Base-by-base conservation (phyloP, 2,797 vertebrate genomes). In the Phaenicophaeus curvirostris region DNA sequence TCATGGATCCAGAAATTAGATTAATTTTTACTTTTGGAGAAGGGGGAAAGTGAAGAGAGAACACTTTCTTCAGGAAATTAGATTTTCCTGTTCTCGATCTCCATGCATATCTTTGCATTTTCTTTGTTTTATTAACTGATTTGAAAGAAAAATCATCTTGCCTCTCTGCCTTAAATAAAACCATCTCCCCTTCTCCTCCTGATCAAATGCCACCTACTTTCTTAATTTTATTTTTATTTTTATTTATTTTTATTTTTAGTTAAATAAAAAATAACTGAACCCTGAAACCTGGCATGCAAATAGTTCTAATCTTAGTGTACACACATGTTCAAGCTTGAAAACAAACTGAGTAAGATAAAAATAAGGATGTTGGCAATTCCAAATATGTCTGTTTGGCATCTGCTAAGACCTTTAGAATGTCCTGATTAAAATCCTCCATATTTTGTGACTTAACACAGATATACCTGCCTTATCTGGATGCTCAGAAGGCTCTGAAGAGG, bases 261-360 rank as follows among this genome's bases (percentile, higher is more conserved):
- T 88, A 90, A 92, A 39, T 80, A 79, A 92, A 85, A 95, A 97
- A 96, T 94, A 97, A 87, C 94, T 71, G 67, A 94, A 82, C 89
- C 88, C 82, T 84, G 77, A 94, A 95, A 92, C 28, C 11, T 58
- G 71, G 76, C 78, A 87, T 65, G 87, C 80, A 94, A 95, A 94
- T 95, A 89, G 58, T 83, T 89, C 89, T 94, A 96, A 97, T 94
- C 63, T 93, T 94, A 95, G 95, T 11, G 39, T 66, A 92, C 37
- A 73, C 93, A 95, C 76, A 90, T 95, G 95, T 95, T 91, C 85
- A 80, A 89, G 37, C 91, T 92, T 96, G 95, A 92, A 94, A 90
- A 94, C 75, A 90, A 90, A 95, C 42, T 17, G 18, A 89, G 50
- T 54, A 72, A 90, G 95, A 96, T 94, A 96, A 96, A 96, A 97